Evolutionary conservation across 2,888 invertebrate genomes (phyloP).

Genomic region (Andrena dorsata): DNA sequence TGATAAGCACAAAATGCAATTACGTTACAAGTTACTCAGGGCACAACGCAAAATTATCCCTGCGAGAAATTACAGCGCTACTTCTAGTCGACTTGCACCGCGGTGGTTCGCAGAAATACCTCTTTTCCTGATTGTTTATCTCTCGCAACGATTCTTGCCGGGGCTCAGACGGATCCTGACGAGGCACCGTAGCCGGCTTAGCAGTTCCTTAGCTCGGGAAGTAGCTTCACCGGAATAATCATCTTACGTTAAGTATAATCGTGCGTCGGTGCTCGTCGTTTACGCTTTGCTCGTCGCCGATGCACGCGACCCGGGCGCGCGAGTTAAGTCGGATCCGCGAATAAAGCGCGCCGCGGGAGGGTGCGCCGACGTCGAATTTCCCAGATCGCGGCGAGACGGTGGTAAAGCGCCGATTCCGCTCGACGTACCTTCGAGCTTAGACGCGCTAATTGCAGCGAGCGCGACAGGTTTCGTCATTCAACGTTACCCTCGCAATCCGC

Average conservation of each 20-base stretch:
- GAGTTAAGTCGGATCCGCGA: slow-evolving; percentile 47
- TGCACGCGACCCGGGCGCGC: not conserved
- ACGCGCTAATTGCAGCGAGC: too few relatives aligned
- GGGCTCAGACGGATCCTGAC: slow-evolving; percentile 19
- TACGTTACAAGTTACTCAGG: not conserved
- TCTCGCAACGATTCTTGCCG: not conserved
- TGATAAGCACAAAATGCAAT: too few relatives aligned
- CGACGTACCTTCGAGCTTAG: not conserved
- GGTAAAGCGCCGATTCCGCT: not conserved
- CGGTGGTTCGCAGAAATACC: not conserved
- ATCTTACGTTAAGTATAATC: slow-evolving; percentile 63
- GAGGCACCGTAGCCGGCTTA: slow-evolving; percentile 40
- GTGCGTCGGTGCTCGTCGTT: slow-evolving; percentile 56
- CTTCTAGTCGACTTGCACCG: too few relatives aligned
- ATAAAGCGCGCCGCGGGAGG: slow-evolving; percentile 25
- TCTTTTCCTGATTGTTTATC: slow-evolving; percentile 25
- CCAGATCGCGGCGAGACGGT: slow-evolving; percentile 9
- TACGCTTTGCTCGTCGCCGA: slow-evolving; percentile 51
- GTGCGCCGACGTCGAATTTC: slow-evolving; percentile 35
- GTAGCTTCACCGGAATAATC: slow-evolving; percentile 67
- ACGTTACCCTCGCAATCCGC: too few relatives aligned
- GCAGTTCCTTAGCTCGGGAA: slow-evolving; percentile 22
- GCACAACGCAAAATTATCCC: too few relatives aligned
- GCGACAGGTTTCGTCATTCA: too few relatives aligned
- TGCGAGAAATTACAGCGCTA: too few relatives aligned